Conservation (phyloP, 2,797 vertebrate genomes). For the Acipenser transmontanus region DNA sequence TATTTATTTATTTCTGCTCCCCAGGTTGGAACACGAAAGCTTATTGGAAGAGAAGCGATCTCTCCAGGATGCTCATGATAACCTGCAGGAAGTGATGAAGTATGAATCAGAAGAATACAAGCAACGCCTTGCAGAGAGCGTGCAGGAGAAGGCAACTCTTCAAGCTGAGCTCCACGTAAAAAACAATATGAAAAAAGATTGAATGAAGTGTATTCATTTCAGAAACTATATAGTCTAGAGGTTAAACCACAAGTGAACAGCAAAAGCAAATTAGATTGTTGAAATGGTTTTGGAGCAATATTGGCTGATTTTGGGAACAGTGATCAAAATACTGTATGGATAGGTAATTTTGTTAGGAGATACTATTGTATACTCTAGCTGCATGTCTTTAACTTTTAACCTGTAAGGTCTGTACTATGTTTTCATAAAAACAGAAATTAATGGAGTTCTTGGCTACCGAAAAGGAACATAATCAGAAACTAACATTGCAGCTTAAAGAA, state of each 20-base stretch:
- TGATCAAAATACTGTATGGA: no score
- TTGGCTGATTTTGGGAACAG: background rate
- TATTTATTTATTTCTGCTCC: conserved; percentile 1
- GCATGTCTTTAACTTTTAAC: no score
- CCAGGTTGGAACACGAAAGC: conserved; percentile 82
- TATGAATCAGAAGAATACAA: conserved; percentile 80
- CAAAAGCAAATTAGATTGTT: no score
- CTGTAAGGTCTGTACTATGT: no score
- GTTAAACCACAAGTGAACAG: no score
- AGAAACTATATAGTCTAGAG: no score
- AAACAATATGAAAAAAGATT: background rate
- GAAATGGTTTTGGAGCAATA: no score
- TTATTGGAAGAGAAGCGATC: conserved; percentile 77
- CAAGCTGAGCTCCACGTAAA: conserved; percentile 66
- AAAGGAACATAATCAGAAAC: conserved; percentile 62
- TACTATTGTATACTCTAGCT: no score
- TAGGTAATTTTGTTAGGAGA: no score
- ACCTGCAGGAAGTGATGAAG: conserved; percentile 82
- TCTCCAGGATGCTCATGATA: conserved; percentile 84
- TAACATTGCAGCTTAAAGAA: conserved; percentile 77
- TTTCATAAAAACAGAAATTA: conserved; percentile 54
- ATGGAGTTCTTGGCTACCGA: conserved; percentile 68
- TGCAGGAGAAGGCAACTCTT: conserved; percentile 62
- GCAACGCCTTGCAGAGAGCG: conserved; percentile 67
- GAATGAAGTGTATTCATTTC: no score